Evolutionary conservation across 2,888 invertebrate genomes (phyloP).

Genomic region (Mylabris sibirica): DNA sequence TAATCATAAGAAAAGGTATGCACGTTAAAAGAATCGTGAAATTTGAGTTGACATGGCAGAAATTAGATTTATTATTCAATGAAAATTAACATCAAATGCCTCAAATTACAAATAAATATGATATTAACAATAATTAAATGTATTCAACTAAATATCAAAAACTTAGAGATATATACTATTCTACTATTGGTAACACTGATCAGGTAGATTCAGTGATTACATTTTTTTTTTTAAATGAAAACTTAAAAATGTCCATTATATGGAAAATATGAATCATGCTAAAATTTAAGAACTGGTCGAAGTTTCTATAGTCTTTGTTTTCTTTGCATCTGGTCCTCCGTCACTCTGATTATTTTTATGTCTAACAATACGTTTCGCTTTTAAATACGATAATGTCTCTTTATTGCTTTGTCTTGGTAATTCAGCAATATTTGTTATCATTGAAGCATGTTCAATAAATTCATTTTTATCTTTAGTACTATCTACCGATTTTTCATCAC

Average conservation of each 20-base stretch:
- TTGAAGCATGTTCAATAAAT: slow-evolving; percentile 44
- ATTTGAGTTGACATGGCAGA: neutral
- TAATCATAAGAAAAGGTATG: neutral
- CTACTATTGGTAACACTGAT: neutral
- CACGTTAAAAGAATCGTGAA: neutral
- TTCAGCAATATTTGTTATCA: slow-evolving; percentile 54
- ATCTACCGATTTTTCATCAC: slow-evolving; percentile 37
- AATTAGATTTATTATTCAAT: neutral
- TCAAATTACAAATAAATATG: neutral
- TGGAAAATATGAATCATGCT: neutral
- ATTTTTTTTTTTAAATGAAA: neutral
- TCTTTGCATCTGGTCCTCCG: slow-evolving; percentile 51
- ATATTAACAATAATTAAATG: neutral
- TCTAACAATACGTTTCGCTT: slow-evolving; percentile 57
- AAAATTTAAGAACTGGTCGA: slow-evolving; percentile 7
- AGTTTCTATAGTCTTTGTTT: slow-evolving; percentile 41
- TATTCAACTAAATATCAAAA: neutral
- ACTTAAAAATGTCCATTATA: neutral
- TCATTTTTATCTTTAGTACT: slow-evolving; percentile 37
- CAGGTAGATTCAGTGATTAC: neutral
- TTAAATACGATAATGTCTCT: slow-evolving; percentile 58
- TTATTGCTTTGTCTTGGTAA: slow-evolving; percentile 51
- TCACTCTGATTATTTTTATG: slow-evolving; percentile 42
- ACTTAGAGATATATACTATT: neutral
- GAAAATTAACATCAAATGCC: neutral